Base-by-base conservation (phyloP, 2,888 invertebrate genomes). In the Vandiemenella viatica region DNA sequence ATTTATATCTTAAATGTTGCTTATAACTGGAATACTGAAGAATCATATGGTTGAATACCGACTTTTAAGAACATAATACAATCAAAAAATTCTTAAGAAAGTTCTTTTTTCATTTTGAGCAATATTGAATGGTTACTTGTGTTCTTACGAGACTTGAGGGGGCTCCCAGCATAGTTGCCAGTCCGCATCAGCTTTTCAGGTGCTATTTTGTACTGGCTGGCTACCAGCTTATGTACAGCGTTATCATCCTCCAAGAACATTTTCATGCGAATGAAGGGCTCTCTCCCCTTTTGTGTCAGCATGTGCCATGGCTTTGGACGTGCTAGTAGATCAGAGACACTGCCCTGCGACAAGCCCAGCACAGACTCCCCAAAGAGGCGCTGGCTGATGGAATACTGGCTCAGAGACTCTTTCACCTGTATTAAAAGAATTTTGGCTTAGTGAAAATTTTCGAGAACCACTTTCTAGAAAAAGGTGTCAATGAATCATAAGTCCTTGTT, bases 271-370 rank as follows among this genome's bases (percentile, higher is more conserved):
- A 96, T 95, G 69, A 95, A 96, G 0, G 95, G 96, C 63, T 96
- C 95, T 20, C 95, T 76, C 1, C 93, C 93, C 66, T 95, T 95
- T 63, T 90, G 91, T 13, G 98, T 98, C 45, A 98, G 74, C 93
- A 96, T 95, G 64, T 93, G 91, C 98, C 97, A 98, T 0, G 96
- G 93, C 65, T 98, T 98, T 26, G 98, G 98, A 46, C 98, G 71
- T 19, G 97, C 97, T 55, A 98, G 72, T 38, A 98, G 74, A 67
- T 98, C 98, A 43, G 95, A 96, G 1, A 98, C 98, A 4, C 93
- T 93, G 32, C 98, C 98, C 66, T 95, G 95, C 1, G 92, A 92
- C 46, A 95, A 68, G 1, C 95, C 95, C 51, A 98, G 74, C n/a
- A 98, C 96, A 1, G 89, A 91, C 67, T 98, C 98, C 7, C 98